A percentile compares a stretch with the other conserved stretches of the same genome.
These are phyloP conservation scores for Pecten maximus DNA, from an alignment of 2,888 invertebrate species.

Conservation along the genomic window DNA sequence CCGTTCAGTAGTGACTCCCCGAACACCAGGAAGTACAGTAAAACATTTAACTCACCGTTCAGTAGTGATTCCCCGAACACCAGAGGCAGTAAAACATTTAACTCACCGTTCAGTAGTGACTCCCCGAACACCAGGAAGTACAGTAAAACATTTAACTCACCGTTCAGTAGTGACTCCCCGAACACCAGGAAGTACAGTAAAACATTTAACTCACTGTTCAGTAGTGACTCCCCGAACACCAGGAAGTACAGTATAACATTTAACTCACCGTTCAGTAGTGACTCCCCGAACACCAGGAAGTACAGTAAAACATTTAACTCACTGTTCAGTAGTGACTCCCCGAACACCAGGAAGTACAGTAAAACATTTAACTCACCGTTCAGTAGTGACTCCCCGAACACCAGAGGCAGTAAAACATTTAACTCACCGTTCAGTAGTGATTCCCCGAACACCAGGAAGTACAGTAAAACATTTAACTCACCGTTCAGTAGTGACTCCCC, in stretches of 20 bases:
- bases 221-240: conserved; percentile 84
- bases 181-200: not conserved
- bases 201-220: conserved; percentile 83
- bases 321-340: conserved; percentile 85
- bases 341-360: conserved; percentile 86
- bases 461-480: conserved; percentile 65
- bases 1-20: no score
- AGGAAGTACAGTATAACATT: not conserved
- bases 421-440: no score
- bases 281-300: conserved; percentile 86
- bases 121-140: no score
- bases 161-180: conserved; percentile 83
- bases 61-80: no score
- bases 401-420: not conserved
- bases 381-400: no score
- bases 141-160: no score
- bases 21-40: no score
- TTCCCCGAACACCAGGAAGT: not conserved
- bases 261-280: conserved; percentile 84
- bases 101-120: no score
- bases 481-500: conserved; percentile 86
- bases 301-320: conserved; percentile 83
- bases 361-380: conserved; percentile 75
- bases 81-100: no score
- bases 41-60: no score